Evolutionary conservation across 2,797 vertebrate genomes (phyloP).

Genomic region (Spheniscus humboldti): DNA sequence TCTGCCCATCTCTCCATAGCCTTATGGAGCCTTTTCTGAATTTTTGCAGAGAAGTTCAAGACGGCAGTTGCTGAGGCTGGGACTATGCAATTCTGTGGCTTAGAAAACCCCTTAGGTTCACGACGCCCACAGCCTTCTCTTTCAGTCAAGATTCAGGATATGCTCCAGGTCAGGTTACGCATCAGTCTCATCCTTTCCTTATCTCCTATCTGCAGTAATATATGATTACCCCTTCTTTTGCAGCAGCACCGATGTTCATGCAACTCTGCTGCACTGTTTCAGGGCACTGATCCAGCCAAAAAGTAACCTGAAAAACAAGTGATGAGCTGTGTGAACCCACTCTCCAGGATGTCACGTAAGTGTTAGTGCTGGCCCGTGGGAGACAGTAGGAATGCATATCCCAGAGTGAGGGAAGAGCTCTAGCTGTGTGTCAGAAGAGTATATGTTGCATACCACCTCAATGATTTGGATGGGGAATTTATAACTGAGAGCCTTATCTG

Average conservation of each 20-base stretch:
- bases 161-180: background rate
- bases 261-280: background rate
- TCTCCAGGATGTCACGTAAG: background rate
- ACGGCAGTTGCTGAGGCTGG: background rate
- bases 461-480: background rate
- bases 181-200: background rate
- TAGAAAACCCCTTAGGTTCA: background rate
- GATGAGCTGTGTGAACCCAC: background rate
- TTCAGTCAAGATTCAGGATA: background rate
- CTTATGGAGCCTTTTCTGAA: background rate
- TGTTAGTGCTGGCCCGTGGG: background rate
- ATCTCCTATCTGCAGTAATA: background rate
- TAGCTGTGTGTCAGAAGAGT: background rate
- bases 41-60: background rate
- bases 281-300: background rate
- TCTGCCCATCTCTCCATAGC: background rate
- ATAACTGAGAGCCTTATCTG: background rate
- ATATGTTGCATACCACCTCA: background rate
- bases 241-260: background rate
- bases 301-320: background rate
- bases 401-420: background rate
- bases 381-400: rapidly evolving
- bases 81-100: background rate
- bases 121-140: background rate
- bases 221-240: background rate